A percentile compares a stretch with the other conserved stretches of the same genome.
Evolutionary conservation across 1,140 invertebrate species (phyloP).

Genomic region (Cepaea nemoralis): DNA sequence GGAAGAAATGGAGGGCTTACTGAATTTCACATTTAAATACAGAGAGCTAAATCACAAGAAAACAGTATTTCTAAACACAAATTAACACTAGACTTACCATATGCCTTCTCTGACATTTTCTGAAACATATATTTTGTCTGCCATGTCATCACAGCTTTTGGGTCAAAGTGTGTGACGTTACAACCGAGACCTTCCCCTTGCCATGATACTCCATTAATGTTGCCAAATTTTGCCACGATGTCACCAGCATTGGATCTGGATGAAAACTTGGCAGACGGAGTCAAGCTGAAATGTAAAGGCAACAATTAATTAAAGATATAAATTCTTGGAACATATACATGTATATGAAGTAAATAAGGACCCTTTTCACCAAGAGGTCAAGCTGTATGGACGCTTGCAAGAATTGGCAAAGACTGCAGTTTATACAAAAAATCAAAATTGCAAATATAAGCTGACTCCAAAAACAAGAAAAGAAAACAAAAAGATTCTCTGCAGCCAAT

Average conservation of each 20-base stretch:
- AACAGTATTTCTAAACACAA: neutral
- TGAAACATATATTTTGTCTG: slow-evolving; percentile 40
- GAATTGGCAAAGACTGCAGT: no score
- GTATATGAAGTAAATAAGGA: no score
- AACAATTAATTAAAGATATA: no score
- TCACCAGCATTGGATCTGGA: slow-evolving; percentile 35
- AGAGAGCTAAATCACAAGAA: neutral
- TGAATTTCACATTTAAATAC: neutral
- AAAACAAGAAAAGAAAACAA: no score
- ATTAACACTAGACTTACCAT: slow-evolving; percentile 20
- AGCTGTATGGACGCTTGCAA: no score
- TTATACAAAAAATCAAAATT: no score
- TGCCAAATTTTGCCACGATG: slow-evolving; percentile 22
- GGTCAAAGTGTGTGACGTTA: neutral
- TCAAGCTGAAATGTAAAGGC: slow-evolving; percentile 12
- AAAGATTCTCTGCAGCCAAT: no score
- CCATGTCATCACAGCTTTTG: neutral
- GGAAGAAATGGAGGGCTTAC: no score
- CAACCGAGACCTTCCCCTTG: slow-evolving; percentile 1
- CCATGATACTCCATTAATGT: slow-evolving; percentile 2
- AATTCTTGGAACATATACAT: no score
- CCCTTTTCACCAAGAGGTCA: no score
- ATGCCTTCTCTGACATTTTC: slow-evolving; percentile 25
- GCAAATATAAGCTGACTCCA: no score
- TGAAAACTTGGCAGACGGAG: slow-evolving; percentile 37